phyloP scores from a whole-genome alignment of 2,113 vertebrate species.

The Arvicanthis niloticus region DNA sequence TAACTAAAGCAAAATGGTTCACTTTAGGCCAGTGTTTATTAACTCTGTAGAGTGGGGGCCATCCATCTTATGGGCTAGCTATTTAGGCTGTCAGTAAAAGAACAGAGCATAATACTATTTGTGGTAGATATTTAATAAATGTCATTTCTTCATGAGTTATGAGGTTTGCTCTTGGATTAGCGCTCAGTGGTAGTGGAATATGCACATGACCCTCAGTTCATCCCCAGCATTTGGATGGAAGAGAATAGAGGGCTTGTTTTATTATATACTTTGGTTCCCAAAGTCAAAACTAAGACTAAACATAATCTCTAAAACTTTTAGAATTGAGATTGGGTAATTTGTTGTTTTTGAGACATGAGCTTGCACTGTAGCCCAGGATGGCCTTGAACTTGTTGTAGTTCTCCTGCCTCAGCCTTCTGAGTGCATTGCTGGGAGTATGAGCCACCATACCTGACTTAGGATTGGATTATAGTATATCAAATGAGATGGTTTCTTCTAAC shows the following conservation, averaged over 20 bases:
- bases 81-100: not conserved
- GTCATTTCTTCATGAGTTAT: slow-evolving; percentile 8
- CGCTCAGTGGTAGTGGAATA: not conserved
- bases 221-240: not conserved
- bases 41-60: not conserved
- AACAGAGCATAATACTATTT: not conserved
- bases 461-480: not conserved
- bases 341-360: not conserved
- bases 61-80: not conserved
- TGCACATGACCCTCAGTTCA: not conserved
- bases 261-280: not conserved
- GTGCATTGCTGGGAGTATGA: not conserved
- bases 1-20: not conserved
- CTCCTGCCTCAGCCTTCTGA: not conserved
- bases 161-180: not conserved
- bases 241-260: not conserved
- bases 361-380: not conserved
- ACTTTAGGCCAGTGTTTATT: not conserved
- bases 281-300: slow-evolving; percentile 29
- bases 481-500: not conserved
- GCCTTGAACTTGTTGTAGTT: not conserved
- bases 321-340: not conserved
- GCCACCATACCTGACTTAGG: not conserved
- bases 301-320: not conserved
- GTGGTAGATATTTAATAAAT: not conserved